Percentiles rank a stretch among this genome's conserved stretches.
phyloP scores from a whole-genome alignment of 2,888 invertebrate species.

The Limnephilus auricula region DNA sequence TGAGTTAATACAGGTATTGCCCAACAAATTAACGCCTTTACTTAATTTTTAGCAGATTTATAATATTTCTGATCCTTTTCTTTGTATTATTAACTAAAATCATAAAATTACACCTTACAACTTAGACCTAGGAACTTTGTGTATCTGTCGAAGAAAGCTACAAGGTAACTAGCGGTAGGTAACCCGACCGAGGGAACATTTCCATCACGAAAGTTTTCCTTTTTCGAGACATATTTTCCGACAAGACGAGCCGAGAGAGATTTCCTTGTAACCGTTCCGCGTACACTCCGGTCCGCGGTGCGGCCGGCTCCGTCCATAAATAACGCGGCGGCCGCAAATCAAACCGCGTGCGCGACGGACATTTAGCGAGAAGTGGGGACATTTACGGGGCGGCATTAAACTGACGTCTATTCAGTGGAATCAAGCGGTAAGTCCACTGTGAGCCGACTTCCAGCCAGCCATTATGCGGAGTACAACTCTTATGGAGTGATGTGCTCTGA shows the following conservation, averaged over 20 bases:
- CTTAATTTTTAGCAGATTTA: too few species aligned
- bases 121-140: background rate
- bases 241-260: background rate
- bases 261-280: background rate
- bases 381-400: conserved; percentile 36
- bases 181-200: background rate
- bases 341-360: conserved; percentile 21
- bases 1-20: too few species aligned
- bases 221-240: background rate
- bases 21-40: too few species aligned
- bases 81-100: too few species aligned
- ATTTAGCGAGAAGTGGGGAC: conserved; percentile 39
- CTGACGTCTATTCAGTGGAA: conserved; percentile 22
- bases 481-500: background rate
- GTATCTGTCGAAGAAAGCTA: background rate
- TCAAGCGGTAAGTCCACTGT: background rate
- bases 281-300: background rate
- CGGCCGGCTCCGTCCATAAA: conserved; percentile 34
- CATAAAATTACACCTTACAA: background rate
- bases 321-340: conserved; percentile 48
- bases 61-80: too few species aligned
- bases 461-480: background rate
- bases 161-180: background rate
- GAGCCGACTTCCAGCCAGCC: background rate
- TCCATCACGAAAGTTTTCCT: background rate